Conservation (phyloP, 1,140 invertebrate species). For the Drosophila sproati region DNA sequence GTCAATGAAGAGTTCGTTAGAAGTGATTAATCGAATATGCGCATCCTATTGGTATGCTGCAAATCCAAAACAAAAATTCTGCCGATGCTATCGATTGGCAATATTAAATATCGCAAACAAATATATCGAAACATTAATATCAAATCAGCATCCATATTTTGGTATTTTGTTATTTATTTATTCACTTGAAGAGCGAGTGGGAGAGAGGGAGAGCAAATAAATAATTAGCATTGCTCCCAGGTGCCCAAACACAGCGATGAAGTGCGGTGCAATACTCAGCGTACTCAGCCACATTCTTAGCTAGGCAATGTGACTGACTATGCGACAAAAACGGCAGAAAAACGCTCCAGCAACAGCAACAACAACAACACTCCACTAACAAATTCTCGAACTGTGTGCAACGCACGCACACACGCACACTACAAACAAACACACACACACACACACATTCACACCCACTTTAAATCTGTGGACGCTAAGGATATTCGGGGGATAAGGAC, state of each 20-base stretch:
- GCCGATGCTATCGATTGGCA: background rate
- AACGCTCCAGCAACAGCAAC: conserved; percentile 6
- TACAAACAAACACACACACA: background rate
- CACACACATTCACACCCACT: conserved; percentile 1
- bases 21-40: background rate
- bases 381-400: conserved; percentile 17
- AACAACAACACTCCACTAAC: conserved; percentile 30
- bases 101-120: conserved; percentile 3
- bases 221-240: conserved; percentile 11
- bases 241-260: conserved; percentile 19
- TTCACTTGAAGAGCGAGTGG: conserved; percentile 5
- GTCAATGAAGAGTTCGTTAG: background rate
- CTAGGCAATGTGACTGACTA: conserved; percentile 47
- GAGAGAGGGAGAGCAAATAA: background rate
- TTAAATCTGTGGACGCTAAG: background rate
- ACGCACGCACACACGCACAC: conserved; percentile 6
- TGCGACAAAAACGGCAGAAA: conserved; percentile 40
- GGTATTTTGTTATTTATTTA: conserved; percentile 55
- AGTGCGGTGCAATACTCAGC: conserved; percentile 18
- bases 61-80: background rate
- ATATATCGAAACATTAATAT: conserved; percentile 33
- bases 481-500: conserved; percentile 1
- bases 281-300: conserved; percentile 8
- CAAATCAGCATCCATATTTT: conserved; percentile 29
- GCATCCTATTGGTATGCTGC: background rate